phyloP scores from a whole-genome alignment of 2,888 invertebrate species.

The Spatulosminthurus flaviceps region DNA sequence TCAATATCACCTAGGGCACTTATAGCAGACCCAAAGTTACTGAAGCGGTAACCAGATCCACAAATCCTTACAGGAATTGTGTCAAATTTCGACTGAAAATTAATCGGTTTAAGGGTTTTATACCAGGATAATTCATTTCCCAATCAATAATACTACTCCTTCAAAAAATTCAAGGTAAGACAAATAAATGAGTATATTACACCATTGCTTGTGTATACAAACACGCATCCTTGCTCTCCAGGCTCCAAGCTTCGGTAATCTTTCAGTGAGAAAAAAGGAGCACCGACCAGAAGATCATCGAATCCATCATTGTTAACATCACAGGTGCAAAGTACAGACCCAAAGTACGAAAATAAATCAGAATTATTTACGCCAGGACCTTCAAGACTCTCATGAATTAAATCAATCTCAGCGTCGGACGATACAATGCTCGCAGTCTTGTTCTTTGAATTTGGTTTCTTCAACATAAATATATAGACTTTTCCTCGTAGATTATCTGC shows the following conservation, averaged over 20 bases:
- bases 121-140: no score
- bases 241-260: neutral
- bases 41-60: conserved; percentile 60
- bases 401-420: neutral
- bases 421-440: neutral
- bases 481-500: conserved; percentile 65
- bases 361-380: conserved; percentile 2
- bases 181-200: neutral
- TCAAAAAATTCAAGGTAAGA: neutral
- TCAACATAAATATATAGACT: conserved; percentile 52
- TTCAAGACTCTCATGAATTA: conserved; percentile 32
- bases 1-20: conserved; percentile 71
- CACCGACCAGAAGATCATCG: conserved; percentile 74
- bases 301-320: conserved; percentile 74
- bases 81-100: neutral
- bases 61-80: conserved; percentile 9
- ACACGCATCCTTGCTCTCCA: conserved; percentile 59
- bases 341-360: conserved; percentile 69
- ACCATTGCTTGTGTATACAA: conserved; percentile 50
- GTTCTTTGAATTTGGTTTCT: conserved; percentile 61
- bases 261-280: conserved; percentile 67
- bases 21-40: conserved; percentile 62
- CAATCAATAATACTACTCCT: neutral
- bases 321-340: conserved; percentile 72
- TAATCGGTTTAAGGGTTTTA: no score